phyloP scores from a whole-genome alignment of 2,888 invertebrate species.

The Sphaeridia pumilis region DNA sequence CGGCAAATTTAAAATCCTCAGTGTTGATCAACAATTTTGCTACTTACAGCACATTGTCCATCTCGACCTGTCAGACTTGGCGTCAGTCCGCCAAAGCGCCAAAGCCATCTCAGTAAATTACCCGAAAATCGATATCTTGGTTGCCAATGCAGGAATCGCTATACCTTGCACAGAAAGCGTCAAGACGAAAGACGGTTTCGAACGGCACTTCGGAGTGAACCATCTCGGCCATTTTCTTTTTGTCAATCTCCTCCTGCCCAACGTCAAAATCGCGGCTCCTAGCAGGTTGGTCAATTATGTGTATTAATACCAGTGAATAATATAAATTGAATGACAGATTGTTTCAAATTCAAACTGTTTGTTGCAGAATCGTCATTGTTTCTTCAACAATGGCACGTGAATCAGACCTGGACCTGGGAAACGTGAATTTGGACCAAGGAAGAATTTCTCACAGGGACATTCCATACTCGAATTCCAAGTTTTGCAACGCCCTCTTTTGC shows the following conservation, averaged over 20 bases:
- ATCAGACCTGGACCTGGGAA: neutral
- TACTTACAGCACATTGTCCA: slow-evolving; percentile 1
- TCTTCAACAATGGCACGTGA: neutral
- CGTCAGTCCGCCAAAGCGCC: slow-evolving; percentile 7
- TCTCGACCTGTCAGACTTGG: slow-evolving; percentile 11
- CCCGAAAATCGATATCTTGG: slow-evolving; percentile 4
- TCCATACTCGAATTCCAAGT: neutral
- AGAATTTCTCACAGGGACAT: too few species aligned
- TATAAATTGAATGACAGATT: too few species aligned
- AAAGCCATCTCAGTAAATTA: neutral
- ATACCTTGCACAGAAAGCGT: neutral
- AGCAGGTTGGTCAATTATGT: slow-evolving; percentile 2
- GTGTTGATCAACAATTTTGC: too few species aligned
- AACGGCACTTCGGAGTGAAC: slow-evolving; percentile 5
- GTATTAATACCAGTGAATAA: too few species aligned
- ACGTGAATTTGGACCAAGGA: slow-evolving; percentile 1
- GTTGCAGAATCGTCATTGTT: neutral
- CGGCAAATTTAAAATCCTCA: too few species aligned
- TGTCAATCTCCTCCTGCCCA: neutral
- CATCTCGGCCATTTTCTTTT: slow-evolving; percentile 1
- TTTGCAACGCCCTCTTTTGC: slow-evolving; percentile 1
- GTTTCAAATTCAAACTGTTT: too few species aligned
- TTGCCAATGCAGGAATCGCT: slow-evolving; percentile 9
- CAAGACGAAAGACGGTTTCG: slow-evolving; percentile 10
- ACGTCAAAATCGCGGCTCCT: neutral